Conservation (phyloP, 1,140 invertebrate genomes). For the Homarus americanus region DNA sequence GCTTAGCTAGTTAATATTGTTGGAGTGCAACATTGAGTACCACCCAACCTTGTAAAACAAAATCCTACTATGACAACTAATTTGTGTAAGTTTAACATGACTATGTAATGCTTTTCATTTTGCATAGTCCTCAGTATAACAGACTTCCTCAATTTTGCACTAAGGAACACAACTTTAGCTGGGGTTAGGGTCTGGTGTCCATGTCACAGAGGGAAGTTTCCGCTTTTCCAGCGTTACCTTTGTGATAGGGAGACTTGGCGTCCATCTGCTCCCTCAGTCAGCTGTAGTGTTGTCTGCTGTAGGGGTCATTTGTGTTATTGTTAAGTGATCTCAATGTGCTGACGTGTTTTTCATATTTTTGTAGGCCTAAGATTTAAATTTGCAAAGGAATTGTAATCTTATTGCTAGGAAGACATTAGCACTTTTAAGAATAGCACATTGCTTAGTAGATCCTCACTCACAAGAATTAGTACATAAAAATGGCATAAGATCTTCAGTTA, state of each 20-base stretch:
- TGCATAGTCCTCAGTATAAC: not conserved
- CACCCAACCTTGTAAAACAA: not conserved
- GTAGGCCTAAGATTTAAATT: conserved; percentile 38
- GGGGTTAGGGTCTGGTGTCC: conserved; percentile 35
- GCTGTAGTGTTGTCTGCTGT: conserved; percentile 37
- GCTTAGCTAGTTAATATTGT: conserved; percentile 32
- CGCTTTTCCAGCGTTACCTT: conserved; percentile 55
- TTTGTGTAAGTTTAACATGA: not conserved
- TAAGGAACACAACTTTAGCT: conserved; percentile 9
- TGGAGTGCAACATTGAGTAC: conserved; percentile 40
- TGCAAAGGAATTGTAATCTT: conserved; percentile 7
- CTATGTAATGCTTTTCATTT: not conserved
- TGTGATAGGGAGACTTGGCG: conserved; percentile 55
- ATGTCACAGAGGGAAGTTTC: conserved; percentile 41
- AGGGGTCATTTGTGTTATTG: conserved; percentile 63
- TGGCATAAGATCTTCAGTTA: not conserved
- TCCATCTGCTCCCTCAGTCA: conserved; percentile 24
- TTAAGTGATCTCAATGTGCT: conserved; percentile 66
- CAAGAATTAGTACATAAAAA: not conserved
- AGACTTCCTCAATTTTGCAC: conserved; percentile 32
- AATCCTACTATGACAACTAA: not conserved
- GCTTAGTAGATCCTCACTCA: conserved; percentile 18
- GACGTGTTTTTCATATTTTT: conserved; percentile 63
- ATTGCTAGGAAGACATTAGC: conserved; percentile 36
- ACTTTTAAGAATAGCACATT: conserved; percentile 24